phyloP scores from a whole-genome alignment of 2,113 vertebrate genomes.

The Ciconia boyciana region DNA sequence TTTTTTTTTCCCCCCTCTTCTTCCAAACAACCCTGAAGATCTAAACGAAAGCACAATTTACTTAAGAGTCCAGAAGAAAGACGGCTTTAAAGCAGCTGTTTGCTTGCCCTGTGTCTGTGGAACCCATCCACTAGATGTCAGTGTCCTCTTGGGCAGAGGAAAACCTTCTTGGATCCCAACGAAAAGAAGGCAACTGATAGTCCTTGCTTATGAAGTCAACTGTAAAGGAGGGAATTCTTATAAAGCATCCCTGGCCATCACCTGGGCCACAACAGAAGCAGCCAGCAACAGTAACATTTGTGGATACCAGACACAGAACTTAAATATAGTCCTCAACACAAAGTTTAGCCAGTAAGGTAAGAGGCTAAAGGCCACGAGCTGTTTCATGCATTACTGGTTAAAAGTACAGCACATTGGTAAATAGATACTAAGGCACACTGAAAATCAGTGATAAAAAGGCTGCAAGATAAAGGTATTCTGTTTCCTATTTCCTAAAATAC shows the following conservation, averaged over 20 bases:
- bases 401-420: neutral
- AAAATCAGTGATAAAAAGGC: neutral
- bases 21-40: neutral
- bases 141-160: constrained; percentile 30
- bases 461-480: neutral
- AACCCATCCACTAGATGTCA: constrained; percentile 62
- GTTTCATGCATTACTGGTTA: neutral
- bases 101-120: neutral
- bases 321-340: neutral
- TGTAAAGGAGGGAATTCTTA: neutral
- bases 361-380: neutral
- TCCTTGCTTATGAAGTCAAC: neutral
- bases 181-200: neutral
- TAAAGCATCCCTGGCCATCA: neutral
- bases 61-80: neutral
- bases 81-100: neutral
- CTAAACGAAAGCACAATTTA: neutral
- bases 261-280: neutral
- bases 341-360: neutral
- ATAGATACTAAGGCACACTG: neutral
- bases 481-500: neutral
- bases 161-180: neutral
- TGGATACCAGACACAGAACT: neutral
- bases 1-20: neutral
- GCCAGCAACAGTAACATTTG: neutral